Conservation (phyloP, 2,888 invertebrate species). For the Philereme vetulata region DNA sequence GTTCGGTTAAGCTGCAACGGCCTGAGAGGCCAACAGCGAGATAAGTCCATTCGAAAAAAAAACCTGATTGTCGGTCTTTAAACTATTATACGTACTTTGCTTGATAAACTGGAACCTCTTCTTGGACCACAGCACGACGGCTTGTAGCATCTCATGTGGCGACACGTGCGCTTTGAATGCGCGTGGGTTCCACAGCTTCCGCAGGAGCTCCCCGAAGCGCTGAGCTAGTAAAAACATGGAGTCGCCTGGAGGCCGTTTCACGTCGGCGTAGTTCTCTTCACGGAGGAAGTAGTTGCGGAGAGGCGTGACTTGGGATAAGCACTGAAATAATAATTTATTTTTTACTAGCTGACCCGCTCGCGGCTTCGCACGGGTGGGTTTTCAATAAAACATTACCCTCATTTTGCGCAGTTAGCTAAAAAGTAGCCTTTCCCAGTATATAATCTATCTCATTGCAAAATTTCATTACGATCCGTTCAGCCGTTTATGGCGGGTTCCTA, state of each 20-base stretch:
- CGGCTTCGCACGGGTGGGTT: too few relatives aligned
- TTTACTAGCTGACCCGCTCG: too few relatives aligned
- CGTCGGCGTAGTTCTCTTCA: conserved; percentile 95
- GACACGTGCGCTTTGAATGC: conserved; percentile 99
- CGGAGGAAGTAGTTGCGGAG: conserved; percentile 97
- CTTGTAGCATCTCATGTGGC: conserved; percentile 99
- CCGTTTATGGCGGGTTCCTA: too few relatives aligned
- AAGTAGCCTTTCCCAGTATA: too few relatives aligned
- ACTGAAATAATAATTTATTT: conserved; percentile 80
- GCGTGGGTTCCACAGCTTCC: conserved; percentile 99
- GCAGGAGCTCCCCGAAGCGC: conserved; percentile 96
- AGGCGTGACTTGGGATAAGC: conserved; percentile 97
- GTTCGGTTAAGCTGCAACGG: too few relatives aligned
- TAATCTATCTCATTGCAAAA: too few relatives aligned
- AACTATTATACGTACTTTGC: conserved; percentile 87
- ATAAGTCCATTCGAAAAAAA: too few relatives aligned
- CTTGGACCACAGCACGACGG: conserved; percentile 98
- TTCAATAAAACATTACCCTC: too few relatives aligned
- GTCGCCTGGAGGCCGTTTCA: conserved; percentile 97
- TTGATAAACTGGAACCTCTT: conserved; percentile 99
- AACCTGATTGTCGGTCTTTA: too few relatives aligned
- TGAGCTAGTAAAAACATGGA: conserved; percentile 95
- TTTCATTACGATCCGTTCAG: too few relatives aligned
- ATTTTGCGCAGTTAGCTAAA: too few relatives aligned
- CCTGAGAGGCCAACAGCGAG: too few relatives aligned